Evolutionary conservation across 2,888 invertebrate species (phyloP).

Genomic region (Epinotia ramella): DNA sequence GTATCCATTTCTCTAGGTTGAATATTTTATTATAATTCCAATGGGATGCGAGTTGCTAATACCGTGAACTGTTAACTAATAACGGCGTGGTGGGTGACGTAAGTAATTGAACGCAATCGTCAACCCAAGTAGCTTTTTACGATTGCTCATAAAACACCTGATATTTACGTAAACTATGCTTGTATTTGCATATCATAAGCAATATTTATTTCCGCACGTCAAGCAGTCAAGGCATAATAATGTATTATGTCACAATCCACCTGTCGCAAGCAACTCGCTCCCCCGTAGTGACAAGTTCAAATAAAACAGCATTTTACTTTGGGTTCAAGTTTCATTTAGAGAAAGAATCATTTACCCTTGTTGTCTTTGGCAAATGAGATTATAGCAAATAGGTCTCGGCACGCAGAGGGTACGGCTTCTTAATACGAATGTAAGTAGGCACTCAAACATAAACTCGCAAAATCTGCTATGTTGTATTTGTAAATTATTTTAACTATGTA

Average conservation of each 20-base stretch:
- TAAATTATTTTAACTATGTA: neutral
- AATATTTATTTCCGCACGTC: slow-evolving; percentile 1
- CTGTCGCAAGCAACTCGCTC: slow-evolving; percentile 15
- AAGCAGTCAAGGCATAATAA: neutral
- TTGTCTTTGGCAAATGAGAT: slow-evolving; percentile 41
- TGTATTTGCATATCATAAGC: neutral
- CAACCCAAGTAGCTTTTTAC: slow-evolving; percentile 43
- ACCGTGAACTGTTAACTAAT: slow-evolving; percentile 50
- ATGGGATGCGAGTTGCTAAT: slow-evolving; percentile 29
- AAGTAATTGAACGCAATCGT: slow-evolving; percentile 62
- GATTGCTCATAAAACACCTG: neutral
- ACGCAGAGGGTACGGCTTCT: slow-evolving; percentile 34
- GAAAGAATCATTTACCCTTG: slow-evolving; percentile 21
- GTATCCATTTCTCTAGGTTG: neutral
- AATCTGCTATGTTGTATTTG: neutral
- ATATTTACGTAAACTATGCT: slow-evolving; percentile 1
- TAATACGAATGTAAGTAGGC: slow-evolving; percentile 19
- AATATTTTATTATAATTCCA: neutral
- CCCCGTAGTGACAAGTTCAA: slow-evolving; percentile 3
- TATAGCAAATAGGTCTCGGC: slow-evolving; percentile 36
- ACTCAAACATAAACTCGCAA: slow-evolving; percentile 17
- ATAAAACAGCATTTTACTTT: slow-evolving; percentile 14
- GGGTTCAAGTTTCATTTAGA: slow-evolving; percentile 22
- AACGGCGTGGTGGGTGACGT: slow-evolving; percentile 58
- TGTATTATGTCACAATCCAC: neutral